Conservation (phyloP, 2,797 vertebrate species). For the Thaleichthys pacificus region DNA sequence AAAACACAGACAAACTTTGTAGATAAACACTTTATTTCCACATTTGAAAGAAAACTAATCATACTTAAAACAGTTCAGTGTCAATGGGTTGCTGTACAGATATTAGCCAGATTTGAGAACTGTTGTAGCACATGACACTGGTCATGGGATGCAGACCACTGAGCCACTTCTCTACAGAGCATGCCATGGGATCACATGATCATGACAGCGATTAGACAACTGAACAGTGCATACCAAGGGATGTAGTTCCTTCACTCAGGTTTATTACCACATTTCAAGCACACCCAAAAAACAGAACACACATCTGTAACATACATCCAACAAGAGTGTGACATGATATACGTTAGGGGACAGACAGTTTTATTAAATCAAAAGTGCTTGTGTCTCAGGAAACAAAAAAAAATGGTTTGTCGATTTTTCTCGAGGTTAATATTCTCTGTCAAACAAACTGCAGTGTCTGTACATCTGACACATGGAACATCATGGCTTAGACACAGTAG, state of each 20-base stretch:
- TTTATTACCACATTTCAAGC: background rate
- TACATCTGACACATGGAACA: constrained; percentile 1
- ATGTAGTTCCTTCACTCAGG: background rate
- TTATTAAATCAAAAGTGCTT: constrained; percentile 2
- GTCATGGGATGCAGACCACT: background rate
- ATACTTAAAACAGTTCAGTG: background rate
- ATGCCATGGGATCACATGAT: background rate
- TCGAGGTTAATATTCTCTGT: background rate
- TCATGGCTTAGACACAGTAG: background rate
- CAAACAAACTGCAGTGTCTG: background rate
- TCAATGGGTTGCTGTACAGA: background rate
- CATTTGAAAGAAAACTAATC: background rate
- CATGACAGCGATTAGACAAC: background rate
- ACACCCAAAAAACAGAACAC: background rate
- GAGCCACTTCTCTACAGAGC: background rate
- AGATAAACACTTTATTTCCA: constrained; percentile 4
- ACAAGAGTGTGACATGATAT: background rate
- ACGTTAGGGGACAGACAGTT: background rate
- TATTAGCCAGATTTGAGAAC: background rate
- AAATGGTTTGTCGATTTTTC: too few species aligned
- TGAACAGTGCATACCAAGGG: background rate
- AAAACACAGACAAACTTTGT: background rate
- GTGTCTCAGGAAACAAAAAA: background rate
- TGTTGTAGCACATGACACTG: background rate
- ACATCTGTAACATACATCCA: background rate